Evolutionary conservation across 2,888 invertebrate genomes (phyloP).

Genomic region (Morpho achilles): DNA sequence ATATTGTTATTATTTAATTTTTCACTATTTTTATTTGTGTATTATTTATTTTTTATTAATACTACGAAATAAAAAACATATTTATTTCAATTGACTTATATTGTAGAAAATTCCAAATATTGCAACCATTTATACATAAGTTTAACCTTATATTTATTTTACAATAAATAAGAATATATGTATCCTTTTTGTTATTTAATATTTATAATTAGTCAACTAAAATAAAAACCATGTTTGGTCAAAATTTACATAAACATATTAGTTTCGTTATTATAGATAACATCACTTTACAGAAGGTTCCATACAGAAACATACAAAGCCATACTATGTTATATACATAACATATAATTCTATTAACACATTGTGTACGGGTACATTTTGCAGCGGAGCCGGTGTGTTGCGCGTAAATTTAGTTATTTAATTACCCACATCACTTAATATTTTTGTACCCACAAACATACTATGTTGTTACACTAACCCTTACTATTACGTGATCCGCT

Average conservation of each 20-base stretch:
- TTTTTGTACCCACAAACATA: no score
- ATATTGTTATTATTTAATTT: no score
- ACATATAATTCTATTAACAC: background rate
- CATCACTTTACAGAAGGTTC: background rate
- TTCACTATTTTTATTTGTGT: no score
- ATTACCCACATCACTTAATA: no score
- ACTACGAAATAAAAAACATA: background rate
- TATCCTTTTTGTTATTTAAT: slow-evolving; percentile 16
- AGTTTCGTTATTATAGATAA: no score
- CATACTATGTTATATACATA: background rate
- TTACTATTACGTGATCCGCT: no score
- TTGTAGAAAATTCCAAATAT: slow-evolving; percentile 30
- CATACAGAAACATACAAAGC: background rate
- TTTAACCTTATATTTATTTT: slow-evolving; percentile 15
- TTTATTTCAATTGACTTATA: slow-evolving; percentile 30
- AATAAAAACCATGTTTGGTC: slow-evolving; percentile 9
- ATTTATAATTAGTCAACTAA: slow-evolving; percentile 9
- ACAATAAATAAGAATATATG: slow-evolving; percentile 26
- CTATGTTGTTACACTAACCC: no score
- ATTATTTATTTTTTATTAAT: no score
- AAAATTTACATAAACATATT: slow-evolving; percentile 17
- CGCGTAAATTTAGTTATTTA: no score
- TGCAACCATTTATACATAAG: slow-evolving; percentile 24
- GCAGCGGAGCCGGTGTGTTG: no score
- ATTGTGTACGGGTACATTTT: no score